Evolutionary conservation across 2,113 vertebrate genomes (phyloP).

Genomic region (Hystrix brachyura): DNA sequence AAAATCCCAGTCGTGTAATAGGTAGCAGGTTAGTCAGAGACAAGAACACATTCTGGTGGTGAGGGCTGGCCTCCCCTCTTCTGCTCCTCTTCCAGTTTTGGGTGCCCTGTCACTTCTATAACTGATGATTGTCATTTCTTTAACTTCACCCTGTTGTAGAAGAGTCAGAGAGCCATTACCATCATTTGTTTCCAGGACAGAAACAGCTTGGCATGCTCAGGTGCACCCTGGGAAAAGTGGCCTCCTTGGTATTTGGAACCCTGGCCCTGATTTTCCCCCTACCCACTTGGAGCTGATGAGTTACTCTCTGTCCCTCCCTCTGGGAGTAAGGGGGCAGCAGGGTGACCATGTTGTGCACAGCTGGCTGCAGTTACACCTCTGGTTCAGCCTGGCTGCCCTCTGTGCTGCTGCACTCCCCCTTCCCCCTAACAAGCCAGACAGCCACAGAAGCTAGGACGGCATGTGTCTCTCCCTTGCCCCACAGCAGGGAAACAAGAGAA

Average conservation of each 20-base stretch:
- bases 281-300: not conserved
- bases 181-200: not conserved
- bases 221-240: not conserved
- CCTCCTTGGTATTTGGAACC: not conserved
- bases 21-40: not conserved
- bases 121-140: conserved; percentile 27
- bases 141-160: not conserved
- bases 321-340: not conserved
- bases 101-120: conserved; percentile 42
- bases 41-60: not conserved
- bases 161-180: not conserved
- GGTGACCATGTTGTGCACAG: not conserved
- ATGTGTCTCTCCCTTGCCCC: not conserved
- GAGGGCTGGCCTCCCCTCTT: not conserved
- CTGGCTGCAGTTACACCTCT: conserved; percentile 40
- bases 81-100: not conserved
- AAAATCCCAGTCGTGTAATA: not conserved
- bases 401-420: not conserved
- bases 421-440: not conserved
- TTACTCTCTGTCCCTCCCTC: not conserved
- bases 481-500: not conserved
- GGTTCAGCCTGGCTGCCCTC: not conserved
- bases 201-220: not conserved
- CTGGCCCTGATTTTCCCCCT: not conserved
- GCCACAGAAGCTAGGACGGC: not conserved